These are phyloP conservation scores for Halocaridina rubra DNA, from an alignment of 2,888 invertebrate species.

Conservation along the genomic window DNA sequence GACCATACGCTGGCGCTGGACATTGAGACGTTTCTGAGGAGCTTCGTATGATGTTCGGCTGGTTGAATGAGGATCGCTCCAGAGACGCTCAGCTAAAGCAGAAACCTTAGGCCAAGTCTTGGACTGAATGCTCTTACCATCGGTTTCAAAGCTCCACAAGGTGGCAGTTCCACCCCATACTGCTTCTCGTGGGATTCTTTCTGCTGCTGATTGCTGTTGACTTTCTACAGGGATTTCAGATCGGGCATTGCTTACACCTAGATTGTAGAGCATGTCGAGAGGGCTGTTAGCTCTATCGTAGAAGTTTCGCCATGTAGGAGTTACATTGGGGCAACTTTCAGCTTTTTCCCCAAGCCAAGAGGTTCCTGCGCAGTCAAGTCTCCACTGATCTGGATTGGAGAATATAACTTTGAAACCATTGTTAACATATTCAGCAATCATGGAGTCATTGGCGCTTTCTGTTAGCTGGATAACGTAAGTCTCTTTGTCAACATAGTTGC, in stretches of 20 bases:
- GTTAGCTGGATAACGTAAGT: conserved; percentile 82
- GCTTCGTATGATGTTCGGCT: background rate
- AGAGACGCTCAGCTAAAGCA: conserved; percentile 10
- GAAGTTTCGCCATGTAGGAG: conserved; percentile 88
- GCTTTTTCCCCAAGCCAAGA: conserved; percentile 82
- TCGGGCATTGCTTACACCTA: conserved; percentile 62
- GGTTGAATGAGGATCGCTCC: background rate
- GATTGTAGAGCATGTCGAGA: conserved; percentile 69
- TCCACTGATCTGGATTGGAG: conserved; percentile 87
- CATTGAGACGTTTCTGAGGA: background rate
- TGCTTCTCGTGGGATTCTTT: background rate
- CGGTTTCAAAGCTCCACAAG: background rate
- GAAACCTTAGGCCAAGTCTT: background rate
- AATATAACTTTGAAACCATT: conserved; percentile 82
- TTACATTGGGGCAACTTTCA: conserved; percentile 90
- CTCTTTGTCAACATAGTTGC: conserved; percentile 75
- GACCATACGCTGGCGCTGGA: background rate
- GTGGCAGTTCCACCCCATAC: background rate
- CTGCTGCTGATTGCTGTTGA: background rate
- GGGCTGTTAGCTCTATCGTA: conserved; percentile 85
- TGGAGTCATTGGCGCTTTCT: conserved; percentile 72
- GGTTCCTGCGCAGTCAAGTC: conserved; percentile 87
- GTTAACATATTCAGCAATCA: conserved; percentile 76
- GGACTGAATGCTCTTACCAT: background rate
- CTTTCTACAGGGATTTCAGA: background rate